phyloP scores from a whole-genome alignment of 2,888 invertebrate genomes.

The Athetis lepigone region DNA sequence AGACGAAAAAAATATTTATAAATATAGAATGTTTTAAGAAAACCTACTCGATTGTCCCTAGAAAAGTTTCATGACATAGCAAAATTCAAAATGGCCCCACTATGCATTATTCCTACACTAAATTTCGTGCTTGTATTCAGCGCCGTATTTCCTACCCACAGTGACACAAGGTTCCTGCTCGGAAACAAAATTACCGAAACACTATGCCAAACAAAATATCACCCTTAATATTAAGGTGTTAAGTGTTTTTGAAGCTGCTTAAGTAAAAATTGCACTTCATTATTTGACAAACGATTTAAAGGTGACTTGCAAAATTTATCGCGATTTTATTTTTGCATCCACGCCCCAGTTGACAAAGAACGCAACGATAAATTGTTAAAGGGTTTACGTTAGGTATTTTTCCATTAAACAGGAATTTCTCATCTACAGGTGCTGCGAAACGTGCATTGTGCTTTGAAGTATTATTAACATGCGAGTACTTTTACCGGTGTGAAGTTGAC shows the following conservation, averaged over 20 bases:
- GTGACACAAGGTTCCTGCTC: slow-evolving; percentile 73
- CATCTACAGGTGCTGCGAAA: slow-evolving; percentile 44
- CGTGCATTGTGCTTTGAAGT: slow-evolving; percentile 43
- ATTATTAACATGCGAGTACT: slow-evolving; percentile 40
- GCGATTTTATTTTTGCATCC: slow-evolving; percentile 82
- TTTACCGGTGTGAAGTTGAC: slow-evolving; percentile 8
- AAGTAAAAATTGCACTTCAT: slow-evolving; percentile 69
- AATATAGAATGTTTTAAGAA: not conserved
- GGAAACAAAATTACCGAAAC: slow-evolving; percentile 48
- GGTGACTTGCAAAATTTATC: slow-evolving; percentile 85
- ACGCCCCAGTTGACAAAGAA: slow-evolving; percentile 80
- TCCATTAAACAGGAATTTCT: slow-evolving; percentile 67
- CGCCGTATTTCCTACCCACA: slow-evolving; percentile 79
- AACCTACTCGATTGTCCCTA: slow-evolving; percentile 57
- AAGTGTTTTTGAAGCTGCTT: slow-evolving; percentile 49
- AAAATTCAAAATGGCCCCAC: slow-evolving; percentile 63
- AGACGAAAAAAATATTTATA: not conserved
- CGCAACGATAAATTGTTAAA: slow-evolving; percentile 79
- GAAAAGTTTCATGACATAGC: slow-evolving; percentile 64
- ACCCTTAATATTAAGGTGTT: slow-evolving; percentile 48
- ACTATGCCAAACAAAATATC: slow-evolving; percentile 47
- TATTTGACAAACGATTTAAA: slow-evolving; percentile 86
- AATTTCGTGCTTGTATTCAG: slow-evolving; percentile 77
- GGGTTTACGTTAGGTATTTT: slow-evolving; percentile 75
- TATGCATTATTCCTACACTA: slow-evolving; percentile 76